Base-by-base conservation (phyloP, 2,113 vertebrate species). In the Jaculus jaculus region DNA sequence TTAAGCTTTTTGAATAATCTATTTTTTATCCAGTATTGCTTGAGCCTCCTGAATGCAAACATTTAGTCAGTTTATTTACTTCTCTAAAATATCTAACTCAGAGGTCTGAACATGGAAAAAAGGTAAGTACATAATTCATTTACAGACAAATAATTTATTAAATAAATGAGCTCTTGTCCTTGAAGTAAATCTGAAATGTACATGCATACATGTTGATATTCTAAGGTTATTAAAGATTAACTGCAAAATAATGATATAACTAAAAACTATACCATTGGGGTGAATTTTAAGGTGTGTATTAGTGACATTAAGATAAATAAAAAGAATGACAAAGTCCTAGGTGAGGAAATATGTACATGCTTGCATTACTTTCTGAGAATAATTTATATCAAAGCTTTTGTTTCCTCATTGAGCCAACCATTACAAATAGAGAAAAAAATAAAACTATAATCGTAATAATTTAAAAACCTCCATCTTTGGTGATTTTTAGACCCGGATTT, bases 371-470 rank as follows among this genome's bases (percentile, higher is more conserved):
- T 58, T 10, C 42, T 42, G 28, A 74, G 61, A 8, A 75, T 30
- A 77, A 91, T 63, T 93, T 80, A 54, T 82, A 54, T 63, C 61
- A 87, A 86, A 34, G 4, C 16, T 78, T 96, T 83, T 58, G 2
- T 13, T 83, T 86, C 4, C 7, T 6, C 83, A 54, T 32, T 68
- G 32, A 82, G 9, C 11, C 51, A 86, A n/a, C 0, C 23, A 61
- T 42, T 84, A 28, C 30, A 73, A 6, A 20, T 63, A 1, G 61
- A 73, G 9, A 84, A 32, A 71, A 68, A 42, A 4, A 37, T 72
- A 42, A 54, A 69, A 69, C 28, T 47, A 23, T 58, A n/a, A 65
- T 69, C 4, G 60, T 68, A 54, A 4, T 37, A 42, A 84, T 16
- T 87, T 82, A 13, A 2, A 80, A 82, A 93, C 71, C 26, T n/a